Evolutionary conservation across 1,140 invertebrate genomes (phyloP).

Genomic region (Macrosteles quadrilineatus): DNA sequence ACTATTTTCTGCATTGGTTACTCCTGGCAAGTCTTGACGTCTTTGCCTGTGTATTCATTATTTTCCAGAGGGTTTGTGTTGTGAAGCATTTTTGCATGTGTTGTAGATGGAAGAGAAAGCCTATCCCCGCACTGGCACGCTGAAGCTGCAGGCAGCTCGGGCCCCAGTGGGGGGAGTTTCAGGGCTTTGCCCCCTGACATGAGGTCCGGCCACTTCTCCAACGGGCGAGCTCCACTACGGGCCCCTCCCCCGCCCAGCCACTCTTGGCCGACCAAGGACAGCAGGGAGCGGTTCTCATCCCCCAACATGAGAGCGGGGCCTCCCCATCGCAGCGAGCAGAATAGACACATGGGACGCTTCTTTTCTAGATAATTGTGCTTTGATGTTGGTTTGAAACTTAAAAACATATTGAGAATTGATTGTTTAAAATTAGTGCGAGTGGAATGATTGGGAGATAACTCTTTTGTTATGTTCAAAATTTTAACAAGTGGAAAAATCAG

Average conservation of each 20-base stretch:
- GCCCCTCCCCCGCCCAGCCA: not conserved
- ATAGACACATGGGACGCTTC: constrained; percentile 18
- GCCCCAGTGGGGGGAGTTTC: constrained; percentile 2
- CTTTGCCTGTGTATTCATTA: no score
- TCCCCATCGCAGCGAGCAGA: not conserved
- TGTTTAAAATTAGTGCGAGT: no score
- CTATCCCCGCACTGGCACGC: constrained; percentile 3
- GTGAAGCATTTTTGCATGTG: no score
- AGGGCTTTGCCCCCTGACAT: constrained; percentile 13
- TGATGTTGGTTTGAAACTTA: no score
- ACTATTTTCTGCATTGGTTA: no score
- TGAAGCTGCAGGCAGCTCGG: not conserved
- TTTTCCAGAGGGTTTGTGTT: no score
- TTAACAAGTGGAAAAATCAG: no score
- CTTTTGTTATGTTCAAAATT: no score
- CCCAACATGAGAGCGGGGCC: constrained; percentile 18
- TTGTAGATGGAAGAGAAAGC: not conserved
- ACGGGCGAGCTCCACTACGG: not conserved
- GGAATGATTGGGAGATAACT: no score
- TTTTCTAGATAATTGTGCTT: constrained; percentile 23
- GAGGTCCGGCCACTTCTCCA: not conserved
- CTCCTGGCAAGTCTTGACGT: no score
- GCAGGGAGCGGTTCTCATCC: constrained; percentile 2
- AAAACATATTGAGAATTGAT: no score
- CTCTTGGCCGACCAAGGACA: not conserved